Conservation (phyloP, 2,797 vertebrate species). For the Ceryle rudis region DNA sequence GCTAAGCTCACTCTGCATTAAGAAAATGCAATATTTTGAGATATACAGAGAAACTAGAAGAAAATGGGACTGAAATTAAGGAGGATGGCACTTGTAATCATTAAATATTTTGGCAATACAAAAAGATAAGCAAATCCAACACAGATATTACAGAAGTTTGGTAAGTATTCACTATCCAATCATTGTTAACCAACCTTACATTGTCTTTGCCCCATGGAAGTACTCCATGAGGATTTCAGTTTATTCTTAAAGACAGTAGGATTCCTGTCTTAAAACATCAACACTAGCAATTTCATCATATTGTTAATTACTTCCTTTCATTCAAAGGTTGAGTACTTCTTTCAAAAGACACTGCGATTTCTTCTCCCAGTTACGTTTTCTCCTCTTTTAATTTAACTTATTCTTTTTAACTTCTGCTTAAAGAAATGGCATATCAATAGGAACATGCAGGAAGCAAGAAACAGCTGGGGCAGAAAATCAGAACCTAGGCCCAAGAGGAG, state of each 20-base stretch:
- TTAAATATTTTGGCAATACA: not conserved
- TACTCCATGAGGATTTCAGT: not conserved
- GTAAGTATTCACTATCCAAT: not conserved
- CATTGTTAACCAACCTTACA: accelerated
- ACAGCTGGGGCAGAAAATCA: not conserved
- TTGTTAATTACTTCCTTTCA: not conserved
- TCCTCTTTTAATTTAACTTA: not conserved
- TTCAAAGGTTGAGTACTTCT: not conserved
- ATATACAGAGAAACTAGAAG: not conserved
- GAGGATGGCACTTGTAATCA: not conserved
- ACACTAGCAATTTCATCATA: not conserved
- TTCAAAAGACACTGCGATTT: not conserved
- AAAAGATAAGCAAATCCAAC: not conserved
- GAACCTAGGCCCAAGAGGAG: not conserved
- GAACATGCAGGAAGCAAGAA: not conserved
- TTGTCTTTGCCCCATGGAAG: not conserved
- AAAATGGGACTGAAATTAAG: not conserved
- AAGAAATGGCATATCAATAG: not conserved
- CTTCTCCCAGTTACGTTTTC: not conserved
- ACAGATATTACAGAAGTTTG: not conserved
- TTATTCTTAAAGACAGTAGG: not conserved
- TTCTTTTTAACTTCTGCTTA: not conserved
- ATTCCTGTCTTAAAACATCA: not conserved
- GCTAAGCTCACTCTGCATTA: constrained; percentile 91
- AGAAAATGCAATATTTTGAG: constrained; percentile 27